phyloP scores from a whole-genome alignment of 2,113 vertebrate genomes.

The Festucalex cinctus region DNA sequence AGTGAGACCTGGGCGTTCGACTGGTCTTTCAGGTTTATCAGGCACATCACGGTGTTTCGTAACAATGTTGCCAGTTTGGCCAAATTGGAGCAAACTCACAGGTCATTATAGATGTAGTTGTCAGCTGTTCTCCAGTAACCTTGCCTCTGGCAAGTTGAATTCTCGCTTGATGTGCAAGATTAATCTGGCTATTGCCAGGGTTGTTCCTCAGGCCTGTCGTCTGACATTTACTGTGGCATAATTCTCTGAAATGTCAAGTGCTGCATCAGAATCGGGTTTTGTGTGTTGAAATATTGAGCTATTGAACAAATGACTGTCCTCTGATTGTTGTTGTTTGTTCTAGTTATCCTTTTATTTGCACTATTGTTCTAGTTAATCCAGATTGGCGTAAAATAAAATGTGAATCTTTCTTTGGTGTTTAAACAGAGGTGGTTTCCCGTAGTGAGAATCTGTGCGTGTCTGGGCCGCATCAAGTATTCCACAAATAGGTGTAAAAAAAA shows the following conservation, averaged over 20 bases:
- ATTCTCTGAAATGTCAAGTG: conserved; percentile 10
- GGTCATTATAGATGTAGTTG: not conserved
- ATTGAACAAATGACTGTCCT: conserved; percentile 3
- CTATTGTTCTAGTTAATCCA: not conserved
- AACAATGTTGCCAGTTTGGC: conserved; percentile 6
- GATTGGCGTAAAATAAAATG: not conserved
- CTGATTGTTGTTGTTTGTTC: not conserved
- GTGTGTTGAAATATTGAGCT: conserved; percentile 5
- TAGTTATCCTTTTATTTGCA: not conserved
- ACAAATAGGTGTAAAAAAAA: no score
- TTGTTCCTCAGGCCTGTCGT: not conserved
- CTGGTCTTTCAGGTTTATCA: conserved; percentile 16
- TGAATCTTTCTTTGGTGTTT: not conserved
- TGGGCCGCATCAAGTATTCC: no score
- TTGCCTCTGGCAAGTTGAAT: no score
- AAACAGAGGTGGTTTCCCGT: no score
- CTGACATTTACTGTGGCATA: not conserved
- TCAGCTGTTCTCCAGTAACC: not conserved
- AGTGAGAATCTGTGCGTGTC: no score
- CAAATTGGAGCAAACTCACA: not conserved
- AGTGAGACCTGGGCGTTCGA: conserved; percentile 3
- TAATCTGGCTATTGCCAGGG: no score
- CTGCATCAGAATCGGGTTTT: conserved; percentile 1
- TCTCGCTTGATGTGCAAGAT: no score
- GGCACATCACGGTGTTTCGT: conserved; percentile 1